Base-by-base conservation (phyloP, 2,888 invertebrate species). In the Nasonovia ribisnigri region DNA sequence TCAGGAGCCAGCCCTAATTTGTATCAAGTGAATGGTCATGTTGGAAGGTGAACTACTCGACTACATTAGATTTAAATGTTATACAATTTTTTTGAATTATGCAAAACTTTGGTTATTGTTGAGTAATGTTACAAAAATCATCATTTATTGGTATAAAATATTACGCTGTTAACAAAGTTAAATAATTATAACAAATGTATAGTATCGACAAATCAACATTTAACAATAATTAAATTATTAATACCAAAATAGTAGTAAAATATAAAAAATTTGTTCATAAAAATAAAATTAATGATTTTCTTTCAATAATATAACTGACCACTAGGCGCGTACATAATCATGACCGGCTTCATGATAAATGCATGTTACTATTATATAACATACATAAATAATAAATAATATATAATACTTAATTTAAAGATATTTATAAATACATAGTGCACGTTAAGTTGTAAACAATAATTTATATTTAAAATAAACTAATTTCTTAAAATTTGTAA, bases 241-340 rank as follows among this genome's bases (percentile, higher is more conserved):
- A 93, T 93, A 93, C 84, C 84, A n/a, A 92, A 88, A 88, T 89
- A 57, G 51, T 87, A 92, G 87, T 57, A 89, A 84, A 93, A 89
- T 84, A 89, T 46, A 84, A 84, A 90, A 93, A 93, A 93, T 93
- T 93, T 93, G 93, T 93, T 93, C 93, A 90, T 86, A 90, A 54
- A 16, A 48, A 36, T 90, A 93, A 86, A 90, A 93, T 86, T 93
- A 93, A 90, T 84, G 29, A n/a, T 90, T 84, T 67, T 48, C 16
- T 26, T 86, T 87, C 48, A 43, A 88, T 77, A 54, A 88, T 77
- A 88, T 77, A 88, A 88, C 51, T 92, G 51, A n/a, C 54, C 88
- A 88, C 88, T 54, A 51, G 42, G 29, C 16, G 29, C 8, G 16
- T 36, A 77, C 6, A 88, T 43, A 48, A 51, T 51, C 11, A 88